Percentiles rank a stretch among this genome's conserved stretches.
phyloP scores from a whole-genome alignment of 2,113 vertebrate species.

The Aspiorhynchus laticeps region DNA sequence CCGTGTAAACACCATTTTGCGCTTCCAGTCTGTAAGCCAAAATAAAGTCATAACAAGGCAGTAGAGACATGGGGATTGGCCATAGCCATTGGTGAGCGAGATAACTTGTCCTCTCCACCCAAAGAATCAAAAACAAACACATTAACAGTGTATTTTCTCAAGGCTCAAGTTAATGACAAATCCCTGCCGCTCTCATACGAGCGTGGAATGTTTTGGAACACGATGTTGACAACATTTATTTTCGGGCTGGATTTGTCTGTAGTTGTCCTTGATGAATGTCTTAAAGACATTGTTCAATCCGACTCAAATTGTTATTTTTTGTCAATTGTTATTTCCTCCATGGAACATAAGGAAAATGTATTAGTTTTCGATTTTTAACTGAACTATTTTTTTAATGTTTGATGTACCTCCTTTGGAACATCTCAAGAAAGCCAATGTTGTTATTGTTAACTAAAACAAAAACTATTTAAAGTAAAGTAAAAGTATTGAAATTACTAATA shows the following conservation, averaged over 20 bases:
- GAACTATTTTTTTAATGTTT: constrained; percentile 2
- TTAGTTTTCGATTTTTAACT: background rate
- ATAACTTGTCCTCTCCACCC: constrained; percentile 55
- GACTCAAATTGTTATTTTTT: background rate
- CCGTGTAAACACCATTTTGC: constrained; percentile 59
- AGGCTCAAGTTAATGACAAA: constrained; percentile 34
- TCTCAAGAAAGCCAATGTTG: background rate
- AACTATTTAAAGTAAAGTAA: background rate
- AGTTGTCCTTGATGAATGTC: background rate
- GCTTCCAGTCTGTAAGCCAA: constrained; percentile 63
- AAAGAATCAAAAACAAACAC: constrained; percentile 59
- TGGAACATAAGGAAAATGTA: background rate
- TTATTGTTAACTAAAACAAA: background rate
- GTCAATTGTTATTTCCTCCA: background rate
- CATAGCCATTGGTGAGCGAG: constrained; percentile 59
- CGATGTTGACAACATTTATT: background rate
- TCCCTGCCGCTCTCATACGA: background rate
- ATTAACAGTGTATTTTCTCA: constrained; percentile 49
- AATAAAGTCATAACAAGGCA: constrained; percentile 59
- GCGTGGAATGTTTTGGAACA: background rate
- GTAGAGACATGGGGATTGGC: constrained; percentile 56
- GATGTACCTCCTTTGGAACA: background rate
- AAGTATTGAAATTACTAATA: background rate
- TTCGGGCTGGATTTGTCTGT: background rate
- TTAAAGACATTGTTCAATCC: background rate